Evolutionary conservation across 2,113 vertebrate species (phyloP).

Genomic region (Phrynosoma blainvillii): DNA sequence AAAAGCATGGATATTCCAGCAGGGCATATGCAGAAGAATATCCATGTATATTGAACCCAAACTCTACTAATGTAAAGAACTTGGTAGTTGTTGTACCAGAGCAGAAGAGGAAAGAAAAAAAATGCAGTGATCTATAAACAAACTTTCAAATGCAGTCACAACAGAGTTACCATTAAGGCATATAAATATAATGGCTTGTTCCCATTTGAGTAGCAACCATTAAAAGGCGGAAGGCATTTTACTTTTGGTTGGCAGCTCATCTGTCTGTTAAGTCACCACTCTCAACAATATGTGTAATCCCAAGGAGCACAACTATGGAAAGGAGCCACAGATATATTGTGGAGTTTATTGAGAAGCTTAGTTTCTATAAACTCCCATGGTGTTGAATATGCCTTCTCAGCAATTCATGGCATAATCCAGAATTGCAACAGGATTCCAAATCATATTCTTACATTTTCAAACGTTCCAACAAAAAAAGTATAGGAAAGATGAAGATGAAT

Average conservation of each 20-base stretch:
- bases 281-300: neutral
- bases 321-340: neutral
- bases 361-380: neutral
- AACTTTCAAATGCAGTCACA: slow-evolving; percentile 4
- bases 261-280: neutral
- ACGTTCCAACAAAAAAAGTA: neutral
- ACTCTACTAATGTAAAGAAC: neutral
- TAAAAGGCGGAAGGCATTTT: neutral
- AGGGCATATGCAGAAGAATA: neutral
- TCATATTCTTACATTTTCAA: neutral
- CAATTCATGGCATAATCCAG: neutral
- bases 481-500: neutral
- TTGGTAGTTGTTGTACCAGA: neutral
- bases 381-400: neutral
- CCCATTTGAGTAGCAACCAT: neutral
- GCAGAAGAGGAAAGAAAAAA: neutral
- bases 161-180: neutral
- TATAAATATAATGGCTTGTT: slow-evolving; percentile 3
- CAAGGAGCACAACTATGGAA: neutral
- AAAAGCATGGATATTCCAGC: neutral
- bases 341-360: neutral
- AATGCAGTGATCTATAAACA: neutral
- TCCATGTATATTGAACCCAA: neutral
- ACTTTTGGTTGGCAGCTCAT: neutral
- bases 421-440: neutral